Evolutionary conservation across 2,113 vertebrate species (phyloP).

Genomic region (Peromyscus leucopus): DNA sequence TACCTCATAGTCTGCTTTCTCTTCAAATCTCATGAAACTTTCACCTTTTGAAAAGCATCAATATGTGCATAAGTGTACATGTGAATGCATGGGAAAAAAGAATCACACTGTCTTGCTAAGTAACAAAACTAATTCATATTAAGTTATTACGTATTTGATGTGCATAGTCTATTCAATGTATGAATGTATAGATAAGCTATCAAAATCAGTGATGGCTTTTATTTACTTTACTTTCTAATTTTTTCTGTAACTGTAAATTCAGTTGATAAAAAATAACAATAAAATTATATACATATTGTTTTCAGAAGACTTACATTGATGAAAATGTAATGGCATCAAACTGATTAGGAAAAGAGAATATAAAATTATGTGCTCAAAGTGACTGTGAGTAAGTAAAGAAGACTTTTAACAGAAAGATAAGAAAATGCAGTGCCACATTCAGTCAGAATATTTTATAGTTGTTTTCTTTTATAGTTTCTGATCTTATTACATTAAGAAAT

Average conservation of each 20-base stretch:
- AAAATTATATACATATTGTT: slow-evolving; percentile 9
- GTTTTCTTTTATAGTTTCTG: slow-evolving; percentile 42
- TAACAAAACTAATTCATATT: slow-evolving; percentile 41
- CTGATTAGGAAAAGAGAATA: neutral
- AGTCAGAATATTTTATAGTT: neutral
- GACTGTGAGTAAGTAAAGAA: neutral
- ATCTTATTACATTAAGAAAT: neutral
- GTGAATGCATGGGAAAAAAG: neutral
- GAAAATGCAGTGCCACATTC: slow-evolving; percentile 28
- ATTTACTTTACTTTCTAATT: slow-evolving; percentile 16
- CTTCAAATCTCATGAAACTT: neutral
- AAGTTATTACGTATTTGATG: neutral
- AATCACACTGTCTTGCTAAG: neutral
- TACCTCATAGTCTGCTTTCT: neutral
- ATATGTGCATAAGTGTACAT: neutral
- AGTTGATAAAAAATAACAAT: slow-evolving; percentile 16
- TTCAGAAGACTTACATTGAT: slow-evolving; percentile 9
- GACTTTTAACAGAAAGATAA: slow-evolving; percentile 13
- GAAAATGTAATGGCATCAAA: slow-evolving; percentile 16
- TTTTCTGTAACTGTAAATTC: neutral
- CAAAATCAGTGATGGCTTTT: neutral
- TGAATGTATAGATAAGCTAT: neutral
- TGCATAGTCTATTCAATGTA: slow-evolving; percentile 5
- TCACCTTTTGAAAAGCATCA: neutral
- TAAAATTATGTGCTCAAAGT: slow-evolving; percentile 3